Base-by-base conservation (phyloP, 2,797 vertebrate species). In the Esox masquinongy region DNA sequence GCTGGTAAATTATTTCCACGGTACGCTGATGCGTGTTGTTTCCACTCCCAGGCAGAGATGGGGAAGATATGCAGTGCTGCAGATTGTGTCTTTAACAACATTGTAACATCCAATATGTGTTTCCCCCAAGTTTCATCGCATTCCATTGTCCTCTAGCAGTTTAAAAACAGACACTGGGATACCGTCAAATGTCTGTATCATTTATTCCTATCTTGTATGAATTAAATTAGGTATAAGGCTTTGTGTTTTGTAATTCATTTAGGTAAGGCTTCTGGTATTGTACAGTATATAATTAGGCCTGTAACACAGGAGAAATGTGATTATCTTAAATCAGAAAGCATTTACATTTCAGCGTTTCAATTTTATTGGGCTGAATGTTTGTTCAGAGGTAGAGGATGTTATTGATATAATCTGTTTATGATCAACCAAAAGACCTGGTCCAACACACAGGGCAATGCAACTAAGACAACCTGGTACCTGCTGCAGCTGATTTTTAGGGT, bases 1-100 rank as follows among this genome's bases (percentile, higher is more conserved):
- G 90, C 90, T 85, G 87, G 88, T 90, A 92, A 93, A 94, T 93
- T 93, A 90, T 92, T 93, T 93, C 87, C 88, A 89, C 90, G 88
- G 91, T 87, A 88, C 86, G 43, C 92, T 93, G 92, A 92, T 89
- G 91, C 87, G 91, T 91, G 88, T 92, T 91, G 92, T 91, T 90
- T 92, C 85, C 87, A 86, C 86, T 92, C 90, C 89, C 88, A 88
- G 88, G 90, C 91, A 92, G 90, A 92, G 91, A 92, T 87, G 88
- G 91, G 86, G 89, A 80, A n/a, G 89, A 91, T 90, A 76, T 82
- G 22, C 53, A 24, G n/a, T 59, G 64, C 29, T 77, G 51, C 86
- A 90, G 87, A 92, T 91, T 89, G 85, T 86, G 85, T 86, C 85
- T 90, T 70, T 17, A 87, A 91, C 89, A 90, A 68, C 80, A 88